These are phyloP conservation scores for Dichetophora obliterata DNA, from an alignment of 2,888 invertebrate genomes.

Conservation along the genomic window DNA sequence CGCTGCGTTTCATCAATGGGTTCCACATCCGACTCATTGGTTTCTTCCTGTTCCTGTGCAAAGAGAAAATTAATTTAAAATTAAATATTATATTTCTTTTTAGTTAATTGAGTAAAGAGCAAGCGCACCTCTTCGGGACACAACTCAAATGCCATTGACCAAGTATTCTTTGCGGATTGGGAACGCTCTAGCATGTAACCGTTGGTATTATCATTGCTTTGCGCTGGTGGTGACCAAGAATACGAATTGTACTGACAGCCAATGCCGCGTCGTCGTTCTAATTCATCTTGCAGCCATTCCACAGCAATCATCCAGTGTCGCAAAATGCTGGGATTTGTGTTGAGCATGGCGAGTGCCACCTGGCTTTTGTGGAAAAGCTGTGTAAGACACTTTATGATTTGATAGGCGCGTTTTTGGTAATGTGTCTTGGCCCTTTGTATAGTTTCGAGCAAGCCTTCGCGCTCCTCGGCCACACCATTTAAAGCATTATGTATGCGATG, in stretches of 20 bases:
- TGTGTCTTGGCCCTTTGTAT: conserved; percentile 92
- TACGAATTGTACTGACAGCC: conserved; percentile 80
- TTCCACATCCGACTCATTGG: conserved; percentile 69
- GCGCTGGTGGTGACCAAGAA: conserved; percentile 94
- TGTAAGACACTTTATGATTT: conserved; percentile 96
- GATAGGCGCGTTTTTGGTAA: conserved; percentile 96
- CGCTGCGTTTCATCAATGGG: conserved; percentile 62
- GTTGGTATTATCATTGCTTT: conserved; percentile 94
- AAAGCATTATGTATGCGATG: conserved; percentile 94
- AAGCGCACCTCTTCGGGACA: conserved; percentile 76
- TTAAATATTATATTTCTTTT: neutral
- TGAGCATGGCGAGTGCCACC: conserved; percentile 83
- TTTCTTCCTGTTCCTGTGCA: conserved; percentile 68
- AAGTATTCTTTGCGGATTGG: conserved; percentile 90
- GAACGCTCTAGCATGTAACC: conserved; percentile 95
- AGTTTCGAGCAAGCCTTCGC: conserved; percentile 93
- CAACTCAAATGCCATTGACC: conserved; percentile 83
- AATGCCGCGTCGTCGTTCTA: conserved; percentile 78
- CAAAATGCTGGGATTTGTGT: conserved; percentile 82
- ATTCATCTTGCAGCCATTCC: conserved; percentile 95
- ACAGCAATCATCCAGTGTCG: conserved; percentile 91
- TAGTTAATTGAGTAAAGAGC: neutral
- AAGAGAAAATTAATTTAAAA: conserved; percentile 10
- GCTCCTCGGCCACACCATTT: conserved; percentile 86
- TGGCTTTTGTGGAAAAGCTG: conserved; percentile 89